Evolutionary conservation across 1,140 invertebrate genomes (phyloP).

Genomic region (Bombus cullumanus): DNA sequence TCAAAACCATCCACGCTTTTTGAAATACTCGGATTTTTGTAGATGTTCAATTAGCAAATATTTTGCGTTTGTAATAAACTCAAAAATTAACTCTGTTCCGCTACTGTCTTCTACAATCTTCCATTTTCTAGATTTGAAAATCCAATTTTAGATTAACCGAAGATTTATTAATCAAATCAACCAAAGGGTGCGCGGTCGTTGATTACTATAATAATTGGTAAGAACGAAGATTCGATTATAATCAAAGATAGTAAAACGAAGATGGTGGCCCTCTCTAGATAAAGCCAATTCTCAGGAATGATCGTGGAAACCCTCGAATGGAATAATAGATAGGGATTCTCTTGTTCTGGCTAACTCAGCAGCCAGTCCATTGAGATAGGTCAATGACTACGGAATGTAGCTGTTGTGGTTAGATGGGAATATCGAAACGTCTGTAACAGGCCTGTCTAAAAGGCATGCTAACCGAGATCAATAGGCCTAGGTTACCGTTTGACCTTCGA

Average conservation of each 20-base stretch:
- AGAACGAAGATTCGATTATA: neutral
- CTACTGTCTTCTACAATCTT: no score
- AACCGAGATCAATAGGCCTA: neutral
- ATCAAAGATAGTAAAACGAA: neutral
- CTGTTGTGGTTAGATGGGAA: slow-evolving; percentile 13
- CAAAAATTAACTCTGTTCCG: no score
- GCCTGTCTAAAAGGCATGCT: neutral
- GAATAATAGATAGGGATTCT: slow-evolving; percentile 49
- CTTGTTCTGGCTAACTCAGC: slow-evolving; percentile 21
- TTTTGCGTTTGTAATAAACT: no score
- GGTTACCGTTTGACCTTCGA: neutral
- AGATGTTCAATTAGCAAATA: no score
- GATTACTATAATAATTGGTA: neutral
- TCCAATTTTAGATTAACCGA: neutral
- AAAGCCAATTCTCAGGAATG: slow-evolving; percentile 36
- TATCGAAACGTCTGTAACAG: neutral
- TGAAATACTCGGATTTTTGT: no score
- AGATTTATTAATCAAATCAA: neutral
- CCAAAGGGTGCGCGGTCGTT: neutral
- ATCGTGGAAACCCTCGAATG: slow-evolving; percentile 27
- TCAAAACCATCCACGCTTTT: no score
- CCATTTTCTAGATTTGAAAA: no score
- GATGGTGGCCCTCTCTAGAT: neutral
- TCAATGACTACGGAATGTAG: slow-evolving; percentile 52
- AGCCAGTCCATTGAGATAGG: slow-evolving; percentile 40